Evolutionary conservation across 2,888 invertebrate species (phyloP).

Genomic region (Barypeithes pellucidus): DNA sequence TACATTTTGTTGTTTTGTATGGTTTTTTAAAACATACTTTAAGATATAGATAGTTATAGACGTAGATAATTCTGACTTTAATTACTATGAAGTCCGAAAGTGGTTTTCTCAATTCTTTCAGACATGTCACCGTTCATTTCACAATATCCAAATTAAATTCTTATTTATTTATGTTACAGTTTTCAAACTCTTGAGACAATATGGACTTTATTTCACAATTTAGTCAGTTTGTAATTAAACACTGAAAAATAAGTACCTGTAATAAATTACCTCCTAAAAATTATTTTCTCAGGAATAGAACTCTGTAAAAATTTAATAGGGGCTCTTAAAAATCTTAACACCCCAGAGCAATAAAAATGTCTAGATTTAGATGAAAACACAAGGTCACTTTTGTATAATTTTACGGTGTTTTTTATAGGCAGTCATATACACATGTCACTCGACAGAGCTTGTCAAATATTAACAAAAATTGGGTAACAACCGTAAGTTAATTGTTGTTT

Average conservation of each 20-base stretch:
- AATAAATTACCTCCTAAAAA: not conserved
- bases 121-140: too few species aligned
- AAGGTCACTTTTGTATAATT: slow-evolving; percentile 24
- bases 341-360: not conserved
- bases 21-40: too few species aligned
- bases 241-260: not conserved
- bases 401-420: slow-evolving; percentile 22
- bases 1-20: too few species aligned
- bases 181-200: too few species aligned
- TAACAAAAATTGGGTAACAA: slow-evolving; percentile 22
- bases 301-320: slow-evolving; percentile 4
- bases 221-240: too few species aligned
- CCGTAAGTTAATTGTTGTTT: slow-evolving; percentile 21
- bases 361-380: slow-evolving; percentile 14
- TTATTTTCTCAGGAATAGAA: not conserved
- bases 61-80: too few species aligned
- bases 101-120: too few species aligned
- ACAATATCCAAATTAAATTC: too few species aligned
- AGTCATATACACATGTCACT: slow-evolving; percentile 10
- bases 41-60: too few species aligned
- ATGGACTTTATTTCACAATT: too few species aligned
- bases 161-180: too few species aligned
- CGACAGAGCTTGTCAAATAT: slow-evolving; percentile 20
- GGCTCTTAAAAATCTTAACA: slow-evolving; percentile 22
- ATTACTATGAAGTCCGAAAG: too few species aligned